These are phyloP conservation scores for Eupeodes luniger DNA, from an alignment of 2,888 invertebrate species.

Conservation along the genomic window DNA sequence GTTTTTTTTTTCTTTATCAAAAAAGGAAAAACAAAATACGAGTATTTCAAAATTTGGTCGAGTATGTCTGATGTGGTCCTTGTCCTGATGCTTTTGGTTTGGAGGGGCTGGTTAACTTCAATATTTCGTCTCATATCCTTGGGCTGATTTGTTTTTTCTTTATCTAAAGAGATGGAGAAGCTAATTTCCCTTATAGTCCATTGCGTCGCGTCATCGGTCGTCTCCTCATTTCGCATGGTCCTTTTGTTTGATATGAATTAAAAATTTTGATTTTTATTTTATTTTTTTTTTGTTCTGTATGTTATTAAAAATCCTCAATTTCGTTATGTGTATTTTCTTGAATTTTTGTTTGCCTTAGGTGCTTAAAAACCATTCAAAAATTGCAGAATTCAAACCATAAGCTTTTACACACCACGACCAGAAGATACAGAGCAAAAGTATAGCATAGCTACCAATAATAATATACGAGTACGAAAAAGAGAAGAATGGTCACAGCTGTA, in stretches of 20 bases:
- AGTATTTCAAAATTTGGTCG: conserved; percentile 62
- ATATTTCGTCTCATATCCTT: conserved; percentile 55
- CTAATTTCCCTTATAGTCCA: conserved; percentile 52
- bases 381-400: conserved; percentile 22
- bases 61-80: conserved; percentile 46
- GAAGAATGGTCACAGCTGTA: conserved; percentile 70
- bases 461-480: background rate
- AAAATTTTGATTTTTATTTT: conserved; percentile 37
- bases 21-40: conserved; percentile 3
- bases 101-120: conserved; percentile 52
- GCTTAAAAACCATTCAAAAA: conserved; percentile 33
- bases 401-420: conserved; percentile 3
- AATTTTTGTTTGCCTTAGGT: conserved; percentile 44
- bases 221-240: background rate
- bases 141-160: conserved; percentile 15
- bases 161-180: conserved; percentile 10
- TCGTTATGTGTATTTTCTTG: conserved; percentile 10
- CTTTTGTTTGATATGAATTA: conserved; percentile 68
- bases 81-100: conserved; percentile 35
- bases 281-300: background rate
- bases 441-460: background rate
- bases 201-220: conserved; percentile 22
- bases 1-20: background rate
- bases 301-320: conserved; percentile 42
- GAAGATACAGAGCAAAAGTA: no score